Percentiles rank a stretch among this genome's conserved stretches.
These are phyloP conservation scores for Artibeus jamaicensis DNA, from an alignment of 2,797 vertebrate species.

Conservation along the genomic window DNA sequence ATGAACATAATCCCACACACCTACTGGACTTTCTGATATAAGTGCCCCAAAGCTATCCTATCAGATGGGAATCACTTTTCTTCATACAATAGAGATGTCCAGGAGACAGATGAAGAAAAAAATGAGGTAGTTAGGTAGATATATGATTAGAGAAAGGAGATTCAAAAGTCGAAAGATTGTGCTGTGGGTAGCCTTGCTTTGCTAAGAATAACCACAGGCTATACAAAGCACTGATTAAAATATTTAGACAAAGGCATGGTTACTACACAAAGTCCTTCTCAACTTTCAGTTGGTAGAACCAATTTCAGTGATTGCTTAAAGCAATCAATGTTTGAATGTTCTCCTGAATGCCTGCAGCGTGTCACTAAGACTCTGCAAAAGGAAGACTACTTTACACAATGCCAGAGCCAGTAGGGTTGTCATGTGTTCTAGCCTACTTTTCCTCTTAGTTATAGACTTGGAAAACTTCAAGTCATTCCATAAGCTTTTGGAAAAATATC, in stretches of 20 bases:
- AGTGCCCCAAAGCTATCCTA: not conserved
- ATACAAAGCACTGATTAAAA: not conserved
- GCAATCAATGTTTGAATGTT: not conserved
- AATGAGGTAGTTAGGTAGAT: not conserved
- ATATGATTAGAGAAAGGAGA: not conserved
- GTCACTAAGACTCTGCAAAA: not conserved
- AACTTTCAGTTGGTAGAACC: not conserved
- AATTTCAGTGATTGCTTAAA: not conserved
- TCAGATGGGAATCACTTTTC: not conserved
- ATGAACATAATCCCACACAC: not conserved
- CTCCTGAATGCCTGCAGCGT: not conserved
- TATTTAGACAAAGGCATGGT: not conserved
- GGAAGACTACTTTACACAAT: not conserved
- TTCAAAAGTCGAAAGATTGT: not conserved
- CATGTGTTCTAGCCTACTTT: not conserved
- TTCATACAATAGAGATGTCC: not conserved
- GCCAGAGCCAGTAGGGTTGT: not conserved
- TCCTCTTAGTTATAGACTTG: not conserved
- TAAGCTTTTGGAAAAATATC: constrained; percentile 13
- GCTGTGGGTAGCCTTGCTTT: not conserved
- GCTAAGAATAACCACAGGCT: not conserved
- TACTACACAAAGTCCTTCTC: not conserved
- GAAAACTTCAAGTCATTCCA: not conserved
- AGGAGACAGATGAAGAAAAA: not conserved
- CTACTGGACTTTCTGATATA: not conserved